Conservation (phyloP, 1,140 invertebrate species). For the Oryctes rhinoceros region DNA sequence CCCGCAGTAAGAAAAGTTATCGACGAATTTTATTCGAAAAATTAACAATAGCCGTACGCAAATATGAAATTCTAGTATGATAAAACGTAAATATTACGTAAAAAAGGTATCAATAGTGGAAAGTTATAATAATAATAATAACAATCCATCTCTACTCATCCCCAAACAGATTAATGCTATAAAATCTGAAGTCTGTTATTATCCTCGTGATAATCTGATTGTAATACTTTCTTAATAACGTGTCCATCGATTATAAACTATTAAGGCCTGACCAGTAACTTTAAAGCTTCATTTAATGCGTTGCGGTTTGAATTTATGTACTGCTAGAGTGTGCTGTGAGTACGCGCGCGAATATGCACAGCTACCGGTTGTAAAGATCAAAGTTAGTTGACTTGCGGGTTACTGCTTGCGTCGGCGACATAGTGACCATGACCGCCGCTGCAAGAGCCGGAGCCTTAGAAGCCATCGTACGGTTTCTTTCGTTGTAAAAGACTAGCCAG, state of each 20-base stretch:
- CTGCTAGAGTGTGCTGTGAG: neutral
- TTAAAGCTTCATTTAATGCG: conserved; percentile 16
- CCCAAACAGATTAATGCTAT: too few species aligned
- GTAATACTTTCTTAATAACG: too few species aligned
- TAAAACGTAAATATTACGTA: too few species aligned
- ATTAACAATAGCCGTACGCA: too few species aligned
- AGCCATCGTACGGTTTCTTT: conserved; percentile 26
- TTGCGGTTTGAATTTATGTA: conserved; percentile 19
- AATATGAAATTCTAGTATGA: too few species aligned
- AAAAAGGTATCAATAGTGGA: too few species aligned
- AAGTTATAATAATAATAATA: too few species aligned
- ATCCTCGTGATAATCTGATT: too few species aligned
- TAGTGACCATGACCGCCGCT: conserved; percentile 34
- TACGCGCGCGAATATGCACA: conserved; percentile 28
- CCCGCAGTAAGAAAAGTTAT: too few species aligned
- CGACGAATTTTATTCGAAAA: too few species aligned
- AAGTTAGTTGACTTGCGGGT: conserved; percentile 32
- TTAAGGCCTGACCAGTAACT: neutral
- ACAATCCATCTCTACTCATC: too few species aligned
- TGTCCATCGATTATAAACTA: neutral
- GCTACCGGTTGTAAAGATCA: conserved; percentile 36
- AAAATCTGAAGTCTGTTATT: too few species aligned
- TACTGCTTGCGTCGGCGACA: conserved; percentile 28
- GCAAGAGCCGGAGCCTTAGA: conserved; percentile 16
- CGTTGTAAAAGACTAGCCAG: conserved; percentile 12